Evolutionary conservation across 2,113 vertebrate genomes (phyloP).

Genomic region (Eubucco bourcierii): DNA sequence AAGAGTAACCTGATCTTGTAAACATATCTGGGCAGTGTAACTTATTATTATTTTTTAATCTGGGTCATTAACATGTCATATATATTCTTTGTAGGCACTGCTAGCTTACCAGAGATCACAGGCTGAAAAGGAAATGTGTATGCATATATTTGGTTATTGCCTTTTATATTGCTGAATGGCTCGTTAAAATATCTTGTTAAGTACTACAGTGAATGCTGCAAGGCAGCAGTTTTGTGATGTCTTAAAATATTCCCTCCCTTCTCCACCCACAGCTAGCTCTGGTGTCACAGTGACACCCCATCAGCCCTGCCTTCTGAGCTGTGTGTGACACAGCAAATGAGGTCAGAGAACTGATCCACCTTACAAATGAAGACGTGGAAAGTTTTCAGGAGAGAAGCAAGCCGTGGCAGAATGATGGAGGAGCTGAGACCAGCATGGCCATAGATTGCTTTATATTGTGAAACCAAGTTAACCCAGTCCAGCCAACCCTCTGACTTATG

Average conservation of each 20-base stretch:
- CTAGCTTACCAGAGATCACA: background rate
- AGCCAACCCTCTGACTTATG: background rate
- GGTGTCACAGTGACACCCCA: background rate
- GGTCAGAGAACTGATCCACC: background rate
- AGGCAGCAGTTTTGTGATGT: background rate
- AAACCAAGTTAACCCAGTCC: background rate
- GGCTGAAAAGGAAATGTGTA: background rate
- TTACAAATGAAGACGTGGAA: background rate
- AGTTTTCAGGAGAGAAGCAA: background rate
- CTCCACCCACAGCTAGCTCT: background rate
- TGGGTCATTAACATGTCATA: slow-evolving; percentile 56
- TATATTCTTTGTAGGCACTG: background rate
- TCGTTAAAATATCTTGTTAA: background rate
- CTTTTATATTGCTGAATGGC: background rate
- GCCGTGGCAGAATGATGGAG: background rate
- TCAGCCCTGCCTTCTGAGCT: background rate
- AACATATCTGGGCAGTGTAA: slow-evolving; percentile 14
- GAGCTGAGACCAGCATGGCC: background rate
- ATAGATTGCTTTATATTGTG: background rate
- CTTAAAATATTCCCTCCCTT: background rate
- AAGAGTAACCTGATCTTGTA: slow-evolving; percentile 55
- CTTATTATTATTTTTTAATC: slow-evolving; percentile 67
- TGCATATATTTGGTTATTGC: background rate
- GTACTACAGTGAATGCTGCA: background rate
- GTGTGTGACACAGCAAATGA: rapidly evolving